A percentile compares a stretch with the other conserved stretches of the same genome.
Evolutionary conservation across 2,888 invertebrate genomes (phyloP).

Genomic region (Drosophila maculinotata): DNA sequence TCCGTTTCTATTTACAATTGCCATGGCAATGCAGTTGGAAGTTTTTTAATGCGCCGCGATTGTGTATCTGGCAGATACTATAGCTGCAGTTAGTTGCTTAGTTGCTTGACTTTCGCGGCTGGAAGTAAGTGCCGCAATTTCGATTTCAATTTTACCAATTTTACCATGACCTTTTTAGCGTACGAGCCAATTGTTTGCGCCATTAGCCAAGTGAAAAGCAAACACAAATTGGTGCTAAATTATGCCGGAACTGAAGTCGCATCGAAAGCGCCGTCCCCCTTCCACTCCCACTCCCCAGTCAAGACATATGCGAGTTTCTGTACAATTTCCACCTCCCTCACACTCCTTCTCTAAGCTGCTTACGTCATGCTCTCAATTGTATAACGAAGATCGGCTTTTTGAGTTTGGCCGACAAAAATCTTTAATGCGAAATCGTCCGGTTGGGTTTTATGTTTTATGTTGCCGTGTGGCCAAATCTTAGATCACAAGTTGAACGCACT

Average conservation of each 20-base stretch:
- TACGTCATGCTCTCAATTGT: conserved; percentile 65
- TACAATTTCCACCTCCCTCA: conserved; percentile 27
- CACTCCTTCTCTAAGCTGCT: conserved; percentile 21
- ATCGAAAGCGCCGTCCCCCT: conserved; percentile 21
- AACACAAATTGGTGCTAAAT: conserved; percentile 80
- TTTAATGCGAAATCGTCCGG: conserved; percentile 6
- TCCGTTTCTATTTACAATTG: conserved; percentile 57
- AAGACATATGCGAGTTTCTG: conserved; percentile 47
- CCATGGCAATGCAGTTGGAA: conserved; percentile 49
- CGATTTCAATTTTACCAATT: conserved; percentile 72
- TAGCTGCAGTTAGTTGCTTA: conserved; percentile 18
- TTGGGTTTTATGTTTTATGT: conserved; percentile 8
- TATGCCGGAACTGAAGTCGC: conserved; percentile 72
- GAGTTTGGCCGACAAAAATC: conserved; percentile 11
- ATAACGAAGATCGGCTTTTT: conserved; percentile 46
- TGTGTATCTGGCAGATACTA: conserved; percentile 53
- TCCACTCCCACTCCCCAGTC: conserved; percentile 3
- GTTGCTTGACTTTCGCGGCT: conserved; percentile 61
- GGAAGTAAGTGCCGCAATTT: conserved; percentile 72
- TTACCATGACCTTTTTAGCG: conserved; percentile 73
- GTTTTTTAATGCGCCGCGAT: conserved; percentile 18
- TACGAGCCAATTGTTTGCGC: conserved; percentile 57
- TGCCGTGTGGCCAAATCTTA: conserved; percentile 17
- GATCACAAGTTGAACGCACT: conserved; percentile 48
- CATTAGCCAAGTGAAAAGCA: conserved; percentile 75